A percentile compares a stretch with the other conserved stretches of the same genome.
phyloP scores from a whole-genome alignment of 2,113 vertebrate species.

The Cinclus mexicanus region DNA sequence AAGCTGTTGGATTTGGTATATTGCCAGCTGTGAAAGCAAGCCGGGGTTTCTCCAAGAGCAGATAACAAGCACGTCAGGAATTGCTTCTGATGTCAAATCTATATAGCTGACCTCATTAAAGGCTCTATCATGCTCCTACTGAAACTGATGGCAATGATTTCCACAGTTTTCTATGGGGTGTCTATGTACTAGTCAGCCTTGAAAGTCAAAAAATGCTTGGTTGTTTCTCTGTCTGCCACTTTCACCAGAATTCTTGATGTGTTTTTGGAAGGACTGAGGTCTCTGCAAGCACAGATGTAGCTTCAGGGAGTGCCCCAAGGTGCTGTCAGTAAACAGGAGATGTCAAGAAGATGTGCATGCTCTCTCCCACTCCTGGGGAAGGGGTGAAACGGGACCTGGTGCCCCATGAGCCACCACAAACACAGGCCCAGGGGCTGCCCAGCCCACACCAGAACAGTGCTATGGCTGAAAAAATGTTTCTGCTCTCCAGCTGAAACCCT shows the following conservation, averaged over 20 bases:
- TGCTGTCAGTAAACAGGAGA: not conserved
- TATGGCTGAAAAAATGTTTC: not conserved
- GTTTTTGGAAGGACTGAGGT: not conserved
- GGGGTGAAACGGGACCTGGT: not conserved
- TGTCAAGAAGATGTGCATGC: not conserved
- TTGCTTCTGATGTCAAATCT: slow-evolving; percentile 12
- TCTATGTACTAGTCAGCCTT: not conserved
- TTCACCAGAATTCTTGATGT: not conserved
- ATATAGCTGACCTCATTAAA: slow-evolving; percentile 30
- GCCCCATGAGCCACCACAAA: not conserved
- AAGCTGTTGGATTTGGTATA: not conserved
- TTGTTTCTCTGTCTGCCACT: not conserved
- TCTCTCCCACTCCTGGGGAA: not conserved
- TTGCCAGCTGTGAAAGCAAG: not conserved
- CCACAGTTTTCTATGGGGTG: not conserved
- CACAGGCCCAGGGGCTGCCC: not conserved
- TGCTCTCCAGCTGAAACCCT: not conserved
- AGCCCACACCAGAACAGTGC: not conserved
- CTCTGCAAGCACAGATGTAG: not conserved
- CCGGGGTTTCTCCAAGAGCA: not conserved
- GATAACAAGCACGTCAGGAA: slow-evolving; percentile 31
- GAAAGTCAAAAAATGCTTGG: not conserved
- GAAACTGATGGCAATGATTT: not conserved
- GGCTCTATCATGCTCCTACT: not conserved
- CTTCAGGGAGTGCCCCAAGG: not conserved